phyloP scores from a whole-genome alignment of 1,140 invertebrate species.

The Nixonia krombeini region DNA sequence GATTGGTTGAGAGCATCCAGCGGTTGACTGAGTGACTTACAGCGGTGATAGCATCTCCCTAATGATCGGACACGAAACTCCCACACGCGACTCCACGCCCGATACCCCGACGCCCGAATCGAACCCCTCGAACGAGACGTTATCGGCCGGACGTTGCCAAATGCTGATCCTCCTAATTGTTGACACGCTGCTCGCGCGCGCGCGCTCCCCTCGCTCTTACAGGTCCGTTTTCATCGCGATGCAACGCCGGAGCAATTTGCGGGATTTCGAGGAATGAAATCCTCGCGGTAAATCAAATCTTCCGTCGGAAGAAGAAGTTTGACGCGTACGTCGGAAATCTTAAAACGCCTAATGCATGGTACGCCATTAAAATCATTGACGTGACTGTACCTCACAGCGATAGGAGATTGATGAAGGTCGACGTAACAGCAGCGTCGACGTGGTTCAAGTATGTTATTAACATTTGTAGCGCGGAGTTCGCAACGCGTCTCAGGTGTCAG shows the following conservation, averaged over 20 bases:
- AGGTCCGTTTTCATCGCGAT: too few relatives aligned
- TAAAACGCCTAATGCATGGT: too few relatives aligned
- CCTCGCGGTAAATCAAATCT: not conserved
- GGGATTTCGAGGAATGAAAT: not conserved
- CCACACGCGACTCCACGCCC: conserved; percentile 48
- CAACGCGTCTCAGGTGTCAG: too few relatives aligned
- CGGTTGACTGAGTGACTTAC: conserved; percentile 62
- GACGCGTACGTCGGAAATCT: not conserved
- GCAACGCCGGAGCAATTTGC: too few relatives aligned
- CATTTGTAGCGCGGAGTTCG: too few relatives aligned
- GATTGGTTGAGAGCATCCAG: conserved; percentile 53
- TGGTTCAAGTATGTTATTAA: too few relatives aligned
- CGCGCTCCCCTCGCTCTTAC: too few relatives aligned
- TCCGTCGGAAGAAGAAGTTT: not conserved
- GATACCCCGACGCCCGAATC: conserved; percentile 21
- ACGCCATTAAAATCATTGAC: too few relatives aligned
- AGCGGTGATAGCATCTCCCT: conserved; percentile 64
- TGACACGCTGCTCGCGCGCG: conserved; percentile 56
- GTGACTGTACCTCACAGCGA: too few relatives aligned
- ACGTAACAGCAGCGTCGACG: too few relatives aligned
- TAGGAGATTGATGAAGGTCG: too few relatives aligned
- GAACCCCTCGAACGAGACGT: conserved; percentile 38
- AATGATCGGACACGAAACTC: conserved; percentile 67
- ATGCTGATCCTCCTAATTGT: conserved; percentile 65
- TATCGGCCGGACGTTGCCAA: conserved; percentile 57